Evolutionary conservation across 2,888 invertebrate species (phyloP).

Genomic region (Ophion ellenae): DNA sequence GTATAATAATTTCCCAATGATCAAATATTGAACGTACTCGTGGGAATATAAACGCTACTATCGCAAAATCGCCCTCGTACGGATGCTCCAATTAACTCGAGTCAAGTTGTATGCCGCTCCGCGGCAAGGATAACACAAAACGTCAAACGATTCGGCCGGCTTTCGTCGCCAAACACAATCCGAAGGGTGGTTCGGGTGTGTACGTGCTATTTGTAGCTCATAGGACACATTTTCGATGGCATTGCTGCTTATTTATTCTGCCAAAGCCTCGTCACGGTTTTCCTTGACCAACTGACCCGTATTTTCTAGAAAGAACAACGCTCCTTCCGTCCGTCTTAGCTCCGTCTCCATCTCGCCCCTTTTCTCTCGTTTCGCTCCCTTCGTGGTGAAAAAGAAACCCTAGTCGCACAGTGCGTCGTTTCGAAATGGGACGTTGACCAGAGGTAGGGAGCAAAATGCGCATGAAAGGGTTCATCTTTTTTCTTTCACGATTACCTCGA

Average conservation of each 20-base stretch:
- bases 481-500: background rate
- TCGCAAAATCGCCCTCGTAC: background rate
- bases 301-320: slow-evolving; percentile 47
- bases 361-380: background rate
- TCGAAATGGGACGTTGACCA: slow-evolving; percentile 32
- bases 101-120: background rate
- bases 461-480: slow-evolving; percentile 36
- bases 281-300: slow-evolving; percentile 63
- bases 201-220: slow-evolving; percentile 35
- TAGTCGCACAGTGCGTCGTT: background rate
- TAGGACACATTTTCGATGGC: slow-evolving; percentile 11
- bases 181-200: background rate
- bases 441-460: background rate
- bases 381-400: background rate
- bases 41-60: background rate
- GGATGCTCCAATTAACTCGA: background rate
- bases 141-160: background rate
- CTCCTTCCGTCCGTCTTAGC: background rate
- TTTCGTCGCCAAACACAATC: slow-evolving; percentile 3
- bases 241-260: slow-evolving; percentile 35
- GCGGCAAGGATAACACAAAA: slow-evolving; percentile 9
- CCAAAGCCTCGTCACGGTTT: slow-evolving; percentile 34
- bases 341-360: background rate
- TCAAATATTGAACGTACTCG: background rate
- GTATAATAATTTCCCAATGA: background rate